A percentile compares a stretch with the other conserved stretches of the same genome.
phyloP scores from a whole-genome alignment of 2,888 invertebrate species.

The Hermodice carunculata region DNA sequence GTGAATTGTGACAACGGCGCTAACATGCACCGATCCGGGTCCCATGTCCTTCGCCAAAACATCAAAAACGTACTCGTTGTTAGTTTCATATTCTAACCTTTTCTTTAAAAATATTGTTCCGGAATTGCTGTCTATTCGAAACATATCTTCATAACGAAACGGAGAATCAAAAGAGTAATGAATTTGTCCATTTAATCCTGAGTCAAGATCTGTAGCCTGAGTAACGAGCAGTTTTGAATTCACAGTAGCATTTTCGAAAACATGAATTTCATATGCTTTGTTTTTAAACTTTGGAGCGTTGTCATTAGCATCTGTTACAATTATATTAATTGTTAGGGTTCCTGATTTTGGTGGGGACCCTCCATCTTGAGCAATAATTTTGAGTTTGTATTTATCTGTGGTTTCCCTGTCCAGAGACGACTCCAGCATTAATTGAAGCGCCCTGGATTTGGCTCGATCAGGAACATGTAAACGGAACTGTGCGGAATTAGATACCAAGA shows the following conservation, averaged over 20 bases:
- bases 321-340: not conserved
- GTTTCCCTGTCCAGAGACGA: no score
- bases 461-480: no score
- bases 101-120: slow-evolving; percentile 7
- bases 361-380: slow-evolving; percentile 6
- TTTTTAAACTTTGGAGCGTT: slow-evolving; percentile 7
- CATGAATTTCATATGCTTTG: not conserved
- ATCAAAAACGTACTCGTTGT: slow-evolving; percentile 13
- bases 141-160: not conserved
- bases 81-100: slow-evolving; percentile 10
- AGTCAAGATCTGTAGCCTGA: slow-evolving; percentile 1
- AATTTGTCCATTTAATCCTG: slow-evolving; percentile 2
- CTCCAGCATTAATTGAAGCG: no score
- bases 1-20: slow-evolving; percentile 74
- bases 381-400: no score
- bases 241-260: slow-evolving; percentile 3
- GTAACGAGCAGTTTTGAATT: slow-evolving; percentile 1
- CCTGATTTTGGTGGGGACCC: not conserved
- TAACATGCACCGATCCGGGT: slow-evolving; percentile 79
- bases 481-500: no score
- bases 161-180: slow-evolving; percentile 4
- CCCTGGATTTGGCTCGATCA: no score
- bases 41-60: slow-evolving; percentile 30
- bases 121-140: not conserved
- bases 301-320: slow-evolving; percentile 14